Evolutionary conservation across 2,797 vertebrate genomes (phyloP).

Genomic region (Parambassis ranga): DNA sequence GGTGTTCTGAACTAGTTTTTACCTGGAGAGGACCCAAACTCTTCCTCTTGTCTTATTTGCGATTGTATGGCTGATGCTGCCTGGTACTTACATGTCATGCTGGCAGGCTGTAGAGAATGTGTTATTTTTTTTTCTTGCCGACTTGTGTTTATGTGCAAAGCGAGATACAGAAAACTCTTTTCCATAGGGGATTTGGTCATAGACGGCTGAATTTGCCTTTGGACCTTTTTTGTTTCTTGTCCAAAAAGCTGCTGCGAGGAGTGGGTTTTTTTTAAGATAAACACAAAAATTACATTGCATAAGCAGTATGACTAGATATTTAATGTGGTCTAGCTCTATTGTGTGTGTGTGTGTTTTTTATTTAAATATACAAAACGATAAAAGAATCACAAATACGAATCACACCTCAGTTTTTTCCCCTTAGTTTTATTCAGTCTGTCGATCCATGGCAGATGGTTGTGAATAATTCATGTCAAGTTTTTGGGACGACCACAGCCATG

Average conservation of each 20-base stretch:
- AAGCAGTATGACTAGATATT: background rate
- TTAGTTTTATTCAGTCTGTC: slow-evolving; percentile 43
- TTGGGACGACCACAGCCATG: slow-evolving; percentile 56
- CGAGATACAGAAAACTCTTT: background rate
- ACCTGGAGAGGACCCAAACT: background rate
- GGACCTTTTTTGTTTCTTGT: background rate
- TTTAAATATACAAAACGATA: background rate
- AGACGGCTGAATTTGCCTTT: background rate
- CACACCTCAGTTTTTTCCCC: slow-evolving; percentile 40
- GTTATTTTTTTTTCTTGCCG: background rate
- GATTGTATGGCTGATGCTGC: slow-evolving; percentile 6
- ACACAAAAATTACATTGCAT: slow-evolving; percentile 32
- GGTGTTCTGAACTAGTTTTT: no score
- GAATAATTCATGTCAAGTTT: slow-evolving; percentile 80
- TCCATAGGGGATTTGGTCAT: background rate
- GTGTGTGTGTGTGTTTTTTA: background rate
- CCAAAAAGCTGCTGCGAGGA: no score
- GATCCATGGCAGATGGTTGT: slow-evolving; percentile 77
- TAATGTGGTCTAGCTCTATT: no score
- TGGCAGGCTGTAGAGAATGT: background rate
- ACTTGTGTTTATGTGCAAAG: slow-evolving; percentile 2
- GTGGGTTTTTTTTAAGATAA: slow-evolving; percentile 59
- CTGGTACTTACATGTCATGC: background rate
- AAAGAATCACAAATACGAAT: no score
- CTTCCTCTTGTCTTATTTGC: background rate